Conservation (phyloP, 2,888 invertebrate genomes). For the Tetragonisca angustula region DNA sequence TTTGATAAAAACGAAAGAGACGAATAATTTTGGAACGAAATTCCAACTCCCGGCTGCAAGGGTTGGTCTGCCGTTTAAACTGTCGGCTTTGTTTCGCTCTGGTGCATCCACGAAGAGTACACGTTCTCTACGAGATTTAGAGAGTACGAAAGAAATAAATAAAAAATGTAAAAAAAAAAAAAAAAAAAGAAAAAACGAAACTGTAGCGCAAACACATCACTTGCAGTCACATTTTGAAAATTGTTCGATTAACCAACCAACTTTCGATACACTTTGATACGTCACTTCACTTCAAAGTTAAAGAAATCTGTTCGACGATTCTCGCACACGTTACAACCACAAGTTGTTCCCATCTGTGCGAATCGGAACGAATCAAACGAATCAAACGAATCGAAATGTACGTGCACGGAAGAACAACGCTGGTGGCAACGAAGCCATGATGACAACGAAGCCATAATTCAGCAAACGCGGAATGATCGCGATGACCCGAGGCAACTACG, state of each 20-base stretch:
- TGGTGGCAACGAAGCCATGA: constrained; percentile 5
- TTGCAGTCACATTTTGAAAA: neutral
- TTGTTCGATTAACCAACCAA: neutral
- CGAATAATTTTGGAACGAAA: neutral
- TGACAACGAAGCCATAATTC: constrained; percentile 8
- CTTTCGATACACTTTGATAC: neutral
- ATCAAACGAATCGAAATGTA: too few species aligned
- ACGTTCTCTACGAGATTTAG: neutral
- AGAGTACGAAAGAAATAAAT: neutral
- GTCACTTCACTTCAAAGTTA: neutral
- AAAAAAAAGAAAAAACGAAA: neutral
- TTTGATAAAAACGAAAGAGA: neutral
- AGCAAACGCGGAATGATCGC: neutral
- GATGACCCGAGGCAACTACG: neutral
- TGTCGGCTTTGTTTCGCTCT: too few species aligned
- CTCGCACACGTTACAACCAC: neutral
- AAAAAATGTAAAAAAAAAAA: accelerated
- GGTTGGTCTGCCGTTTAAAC: neutral
- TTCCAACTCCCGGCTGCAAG: neutral
- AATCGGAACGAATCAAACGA: neutral
- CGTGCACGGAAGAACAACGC: too few species aligned
- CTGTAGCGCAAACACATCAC: neutral
- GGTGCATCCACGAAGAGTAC: too few species aligned
- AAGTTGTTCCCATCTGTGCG: neutral
- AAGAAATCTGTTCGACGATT: accelerated